Percentiles rank a stretch among this genome's conserved stretches.
Conservation (phyloP, 2,797 vertebrate genomes). For the Bryconaethiops microstoma region DNA sequence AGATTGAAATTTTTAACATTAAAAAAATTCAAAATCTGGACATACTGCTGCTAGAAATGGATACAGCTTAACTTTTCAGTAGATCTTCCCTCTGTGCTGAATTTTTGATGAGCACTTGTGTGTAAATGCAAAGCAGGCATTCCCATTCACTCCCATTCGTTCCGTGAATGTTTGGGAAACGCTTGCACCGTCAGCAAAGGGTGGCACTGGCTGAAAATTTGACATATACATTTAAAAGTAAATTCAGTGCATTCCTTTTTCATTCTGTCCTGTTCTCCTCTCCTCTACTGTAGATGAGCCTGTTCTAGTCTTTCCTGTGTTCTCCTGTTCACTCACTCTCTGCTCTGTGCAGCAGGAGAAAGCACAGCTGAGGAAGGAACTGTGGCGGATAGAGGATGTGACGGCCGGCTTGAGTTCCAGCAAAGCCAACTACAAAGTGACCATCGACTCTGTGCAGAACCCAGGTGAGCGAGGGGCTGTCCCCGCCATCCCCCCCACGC, state of each 20-base stretch:
- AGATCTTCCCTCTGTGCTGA: too few relatives aligned
- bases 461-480: slow-evolving; percentile 82
- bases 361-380: slow-evolving; percentile 91
- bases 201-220: too few relatives aligned
- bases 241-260: not conserved
- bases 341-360: slow-evolving; percentile 81
- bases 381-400: slow-evolving; percentile 98
- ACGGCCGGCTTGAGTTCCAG: slow-evolving; percentile 92
- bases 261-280: not conserved
- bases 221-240: not conserved
- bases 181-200: too few relatives aligned
- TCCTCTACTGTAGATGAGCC: not conserved
- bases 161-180: too few relatives aligned
- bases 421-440: slow-evolving; percentile 94
- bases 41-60: not conserved
- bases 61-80: not conserved
- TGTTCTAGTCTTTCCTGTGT: not conserved
- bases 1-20: not conserved
- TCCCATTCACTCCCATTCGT: too few relatives aligned
- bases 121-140: not conserved
- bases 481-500: slow-evolving; percentile 45
- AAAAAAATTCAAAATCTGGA: not conserved
- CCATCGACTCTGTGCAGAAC: slow-evolving; percentile 94
- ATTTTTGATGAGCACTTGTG: too few relatives aligned
- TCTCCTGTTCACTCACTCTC: not conserved